Base-by-base conservation (phyloP, 2,797 vertebrate genomes). In the Myripristis jacobus region DNA sequence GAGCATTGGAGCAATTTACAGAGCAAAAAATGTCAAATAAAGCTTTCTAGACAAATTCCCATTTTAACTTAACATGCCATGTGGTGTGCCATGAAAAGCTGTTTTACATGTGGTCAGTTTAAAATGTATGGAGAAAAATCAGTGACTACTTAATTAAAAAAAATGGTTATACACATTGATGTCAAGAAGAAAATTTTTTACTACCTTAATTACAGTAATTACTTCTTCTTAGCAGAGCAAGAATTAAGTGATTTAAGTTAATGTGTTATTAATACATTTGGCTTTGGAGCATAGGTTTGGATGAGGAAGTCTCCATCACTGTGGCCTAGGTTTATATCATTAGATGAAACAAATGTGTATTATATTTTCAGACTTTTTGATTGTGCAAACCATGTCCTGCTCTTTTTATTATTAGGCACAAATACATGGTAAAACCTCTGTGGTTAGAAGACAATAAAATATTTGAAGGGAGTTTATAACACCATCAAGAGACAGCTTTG, bases 31-130 rank as follows among this genome's bases (percentile, higher is more conserved):
- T 52, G 16, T 1, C 15, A 52, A 52, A 5, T 54, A n/a, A 54
- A 54, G 4, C 10, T 54, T 25, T 31, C 19, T 13, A 5, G 25
- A 15, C 2, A 18, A 54, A 9, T 10, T 27, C 24, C 52, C 18
- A 16, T 54, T 54, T 54, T 41, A 54, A 54, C 52, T 54, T 18
- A 54, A 18, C 27, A 54, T 31, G 27, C 16, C 13, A 18, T 54
- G 25, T 8, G 25, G 25, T 29, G 29, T 18, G 16, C 52, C 16
- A 31, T 31, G 27, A 31, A 54, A n/a, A 31, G 7, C 29, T 54
- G 18, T 29, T 25, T 18, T 18, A 10, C 15, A 31, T 43, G 16
- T 43, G 15, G 44, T 19, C 44, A 47, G 44, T 19, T 47, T 47
- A 9, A 47, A 15, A 43, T 16, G 41, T 43, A 43, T 43, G 41